Evolutionary conservation across 92 coral and sea anemone genomes (phyloP).

Genomic region (Hydrozoanthus gracilis): DNA sequence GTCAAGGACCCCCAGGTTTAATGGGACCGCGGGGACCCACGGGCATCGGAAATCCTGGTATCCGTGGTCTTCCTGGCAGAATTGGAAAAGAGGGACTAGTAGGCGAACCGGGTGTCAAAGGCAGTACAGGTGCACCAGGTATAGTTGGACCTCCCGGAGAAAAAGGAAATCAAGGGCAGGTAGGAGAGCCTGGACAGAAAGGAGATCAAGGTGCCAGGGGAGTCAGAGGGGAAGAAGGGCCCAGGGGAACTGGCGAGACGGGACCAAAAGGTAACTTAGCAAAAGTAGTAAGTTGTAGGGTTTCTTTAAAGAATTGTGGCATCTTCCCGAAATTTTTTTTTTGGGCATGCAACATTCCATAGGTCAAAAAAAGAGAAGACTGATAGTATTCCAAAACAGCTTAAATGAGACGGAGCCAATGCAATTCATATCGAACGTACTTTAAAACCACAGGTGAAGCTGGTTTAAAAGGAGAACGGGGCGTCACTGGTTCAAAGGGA

Average conservation of each 20-base stretch:
- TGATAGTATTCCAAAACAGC: background rate
- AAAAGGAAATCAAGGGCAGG: background rate
- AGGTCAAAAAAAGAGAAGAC: background rate
- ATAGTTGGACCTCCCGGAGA: background rate
- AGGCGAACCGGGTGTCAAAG: conserved; percentile 10
- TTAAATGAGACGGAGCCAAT: background rate
- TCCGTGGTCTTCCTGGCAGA: background rate
- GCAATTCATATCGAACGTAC: background rate
- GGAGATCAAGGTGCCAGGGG: conserved; percentile 23
- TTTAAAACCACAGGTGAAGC: conserved; percentile 6
- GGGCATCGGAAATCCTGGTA: background rate
- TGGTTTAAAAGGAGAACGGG: conserved; percentile 10
- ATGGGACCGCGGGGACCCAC: conserved; percentile 1
- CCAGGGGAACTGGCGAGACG: conserved; percentile 15
- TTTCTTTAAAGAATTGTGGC: background rate
- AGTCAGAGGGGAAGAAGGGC: conserved; percentile 1
- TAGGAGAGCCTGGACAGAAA: background rate
- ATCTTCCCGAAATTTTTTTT: no score
- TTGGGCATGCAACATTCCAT: no score
- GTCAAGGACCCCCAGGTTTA: background rate
- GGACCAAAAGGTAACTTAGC: conserved; percentile 1
- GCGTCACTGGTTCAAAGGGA: background rate
- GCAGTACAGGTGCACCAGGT: conserved; percentile 19
- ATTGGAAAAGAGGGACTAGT: background rate
- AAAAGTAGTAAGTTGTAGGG: background rate